Percentiles rank a stretch among this genome's conserved stretches.
Evolutionary conservation across 2,113 vertebrate species (phyloP).

Genomic region (Saimiri boliviensis): DNA sequence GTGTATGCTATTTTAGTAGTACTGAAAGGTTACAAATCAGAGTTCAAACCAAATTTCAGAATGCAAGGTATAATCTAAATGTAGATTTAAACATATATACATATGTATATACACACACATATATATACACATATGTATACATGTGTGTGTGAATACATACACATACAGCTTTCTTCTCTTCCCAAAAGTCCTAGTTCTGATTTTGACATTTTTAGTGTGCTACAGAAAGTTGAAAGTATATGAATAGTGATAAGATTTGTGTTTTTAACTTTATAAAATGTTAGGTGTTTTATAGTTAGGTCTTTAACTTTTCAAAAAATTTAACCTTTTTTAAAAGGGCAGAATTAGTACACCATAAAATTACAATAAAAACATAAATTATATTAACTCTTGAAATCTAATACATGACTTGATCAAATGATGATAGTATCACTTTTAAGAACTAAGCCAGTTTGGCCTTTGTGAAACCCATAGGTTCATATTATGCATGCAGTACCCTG

Average conservation of each 20-base stretch:
- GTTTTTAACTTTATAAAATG: not conserved
- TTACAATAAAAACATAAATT: slow-evolving; percentile 4
- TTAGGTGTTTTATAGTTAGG: not conserved
- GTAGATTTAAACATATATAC: not conserved
- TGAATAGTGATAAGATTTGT: not conserved
- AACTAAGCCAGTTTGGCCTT: not conserved
- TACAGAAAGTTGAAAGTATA: not conserved
- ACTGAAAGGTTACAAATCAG: not conserved
- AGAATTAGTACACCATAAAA: not conserved
- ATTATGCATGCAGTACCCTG: not conserved
- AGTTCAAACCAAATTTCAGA: not conserved
- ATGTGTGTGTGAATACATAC: no score
- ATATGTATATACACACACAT: no score
- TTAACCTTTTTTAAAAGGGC: not conserved
- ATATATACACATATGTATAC: no score
- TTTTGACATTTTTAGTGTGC: not conserved
- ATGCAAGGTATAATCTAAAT: not conserved
- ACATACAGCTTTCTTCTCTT: not conserved
- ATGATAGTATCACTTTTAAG: not conserved
- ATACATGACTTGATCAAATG: not conserved
- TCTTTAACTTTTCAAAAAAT: not conserved
- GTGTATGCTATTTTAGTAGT: not conserved
- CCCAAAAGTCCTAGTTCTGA: not conserved
- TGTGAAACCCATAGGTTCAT: not conserved
- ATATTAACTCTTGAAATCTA: not conserved